Percentiles rank a stretch among this genome's conserved stretches.
Conservation (phyloP, 1,140 invertebrate genomes). For the Bombus vancouverensis region DNA sequence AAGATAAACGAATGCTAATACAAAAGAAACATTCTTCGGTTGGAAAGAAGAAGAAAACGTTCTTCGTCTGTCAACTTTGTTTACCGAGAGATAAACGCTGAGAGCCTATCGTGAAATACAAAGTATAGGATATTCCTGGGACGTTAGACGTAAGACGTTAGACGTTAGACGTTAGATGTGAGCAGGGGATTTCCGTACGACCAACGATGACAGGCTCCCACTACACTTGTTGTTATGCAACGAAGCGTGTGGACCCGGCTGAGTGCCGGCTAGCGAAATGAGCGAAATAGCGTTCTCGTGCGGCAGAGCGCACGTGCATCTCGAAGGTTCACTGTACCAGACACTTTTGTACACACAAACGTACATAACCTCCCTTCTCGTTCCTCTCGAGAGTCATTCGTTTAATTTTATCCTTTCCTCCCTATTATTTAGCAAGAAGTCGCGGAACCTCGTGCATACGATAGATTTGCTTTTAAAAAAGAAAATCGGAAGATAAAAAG, state of each 20-base stretch:
- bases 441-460: background rate
- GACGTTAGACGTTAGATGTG: background rate
- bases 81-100: slow-evolving; percentile 23
- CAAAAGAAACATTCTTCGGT: slow-evolving; percentile 20
- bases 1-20: slow-evolving; percentile 1
- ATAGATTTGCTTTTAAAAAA: background rate
- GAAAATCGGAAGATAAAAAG: slow-evolving; percentile 20
- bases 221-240: slow-evolving; percentile 47
- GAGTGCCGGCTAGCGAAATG: slow-evolving; percentile 51
- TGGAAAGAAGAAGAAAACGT: background rate
- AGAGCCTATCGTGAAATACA: slow-evolving; percentile 17
- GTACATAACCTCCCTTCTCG: slow-evolving; percentile 21
- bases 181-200: background rate
- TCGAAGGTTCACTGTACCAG: slow-evolving; percentile 39
- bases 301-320: slow-evolving; percentile 43
- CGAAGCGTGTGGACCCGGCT: slow-evolving; percentile 28
- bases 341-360: slow-evolving; percentile 39
- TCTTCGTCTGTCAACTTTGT: slow-evolving; percentile 21
- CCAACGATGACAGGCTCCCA: slow-evolving; percentile 24
- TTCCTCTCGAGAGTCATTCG: background rate
- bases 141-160: background rate
- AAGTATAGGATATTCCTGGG: background rate
- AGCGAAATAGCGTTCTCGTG: slow-evolving; percentile 41
- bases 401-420: background rate
- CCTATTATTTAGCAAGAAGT: background rate